Conservation (phyloP, 2,888 invertebrate species). For the Thysanoteuthis rhombus region DNA sequence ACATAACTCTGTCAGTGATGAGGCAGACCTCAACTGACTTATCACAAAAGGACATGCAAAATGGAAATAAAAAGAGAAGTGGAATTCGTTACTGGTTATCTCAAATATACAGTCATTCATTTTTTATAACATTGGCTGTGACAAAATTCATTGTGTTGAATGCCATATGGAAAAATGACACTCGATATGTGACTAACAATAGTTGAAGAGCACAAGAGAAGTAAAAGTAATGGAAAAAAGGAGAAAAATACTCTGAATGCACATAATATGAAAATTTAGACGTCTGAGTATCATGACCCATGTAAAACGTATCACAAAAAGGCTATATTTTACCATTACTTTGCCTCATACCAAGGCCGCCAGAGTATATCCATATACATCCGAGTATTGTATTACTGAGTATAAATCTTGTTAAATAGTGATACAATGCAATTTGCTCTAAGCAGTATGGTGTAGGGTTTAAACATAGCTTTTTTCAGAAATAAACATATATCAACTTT, state of each 20-base stretch:
- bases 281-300: neutral
- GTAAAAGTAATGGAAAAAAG: neutral
- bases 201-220: neutral
- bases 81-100: neutral
- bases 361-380: neutral
- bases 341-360: neutral
- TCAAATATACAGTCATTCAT: neutral
- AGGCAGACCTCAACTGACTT: too few relatives aligned
- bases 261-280: neutral
- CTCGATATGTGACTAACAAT: neutral
- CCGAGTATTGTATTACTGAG: constrained; percentile 12
- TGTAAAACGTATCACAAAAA: neutral
- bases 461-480: neutral
- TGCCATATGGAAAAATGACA: neutral
- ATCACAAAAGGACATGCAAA: too few relatives aligned
- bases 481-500: neutral
- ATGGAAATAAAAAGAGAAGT: neutral
- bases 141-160: neutral
- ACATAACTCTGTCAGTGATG: too few relatives aligned
- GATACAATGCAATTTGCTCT: constrained; percentile 12
- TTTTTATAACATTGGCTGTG: neutral
- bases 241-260: neutral
- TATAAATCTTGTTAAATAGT: constrained; percentile 12
- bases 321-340: constrained; percentile 12
- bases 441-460: neutral